Base-by-base conservation (phyloP, 2,888 invertebrate species). In the Biston betularia region DNA sequence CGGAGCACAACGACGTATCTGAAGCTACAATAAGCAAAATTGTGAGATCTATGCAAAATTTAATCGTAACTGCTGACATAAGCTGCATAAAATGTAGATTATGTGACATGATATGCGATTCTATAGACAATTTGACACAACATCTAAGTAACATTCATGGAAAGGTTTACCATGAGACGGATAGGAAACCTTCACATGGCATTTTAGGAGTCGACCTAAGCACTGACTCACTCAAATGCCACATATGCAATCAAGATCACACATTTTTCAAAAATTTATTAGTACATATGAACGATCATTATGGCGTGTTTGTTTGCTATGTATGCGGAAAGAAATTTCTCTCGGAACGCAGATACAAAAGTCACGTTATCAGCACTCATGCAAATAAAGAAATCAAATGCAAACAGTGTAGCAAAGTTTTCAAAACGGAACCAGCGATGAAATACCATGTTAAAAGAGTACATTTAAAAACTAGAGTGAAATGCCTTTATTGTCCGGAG, bases 401-500 rank as follows among this genome's bases (percentile, higher is more conserved):
- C 53, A 75, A 75, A 55, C 57, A 72, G 14, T 79, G 79, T 49
- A 58, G 55, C 0, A 72, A 74, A 44, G 57, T 63, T 3, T 79
- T 76, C 58, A 69, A 69, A 12, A 69, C 70, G 0, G 67, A 65
- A 11, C 75, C 76, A 2, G 64, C 74, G 0, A 70, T 71, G 62
- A 71, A 65, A 7, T 75, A 76, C 40, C 78, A 79, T 45, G 63
- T 77, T 1, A 63, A 59, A 14, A 59, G 59, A 12, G 67, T 63
- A 7, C 67, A 68, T 52, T 42, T 88, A 0, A 89, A 90, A 63
- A 73, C 86, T 0, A 87, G 50, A 5, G 59, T 89, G 33, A 89
- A 89, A 50, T 90, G 90, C 49, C 80, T 86, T 0, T 86, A 87
- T n/a, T 90, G 90, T 64, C 82, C 86, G 0, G 88, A 88, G 42